Conservation (phyloP, 2,888 invertebrate genomes). For the Standfussiana lucernea region DNA sequence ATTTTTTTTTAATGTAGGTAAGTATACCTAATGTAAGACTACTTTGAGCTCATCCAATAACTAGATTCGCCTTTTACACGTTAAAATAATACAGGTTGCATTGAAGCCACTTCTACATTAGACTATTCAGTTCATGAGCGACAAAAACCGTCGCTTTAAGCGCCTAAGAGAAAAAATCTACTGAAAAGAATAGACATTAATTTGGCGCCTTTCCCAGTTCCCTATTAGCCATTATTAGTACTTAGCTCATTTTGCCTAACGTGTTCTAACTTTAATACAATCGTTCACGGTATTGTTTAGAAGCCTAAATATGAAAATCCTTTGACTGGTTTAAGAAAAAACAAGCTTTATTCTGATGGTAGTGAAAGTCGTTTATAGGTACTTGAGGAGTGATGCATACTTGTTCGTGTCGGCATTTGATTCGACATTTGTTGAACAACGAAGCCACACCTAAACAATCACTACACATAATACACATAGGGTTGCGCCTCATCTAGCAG, state of each 20-base stretch:
- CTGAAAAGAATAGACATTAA: not conserved
- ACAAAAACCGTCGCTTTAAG: not conserved
- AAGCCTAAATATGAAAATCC: not conserved
- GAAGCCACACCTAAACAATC: no score
- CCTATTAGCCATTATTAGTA: constrained; percentile 10
- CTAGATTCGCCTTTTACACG: not conserved
- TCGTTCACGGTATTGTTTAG: not conserved
- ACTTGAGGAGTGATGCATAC: no score
- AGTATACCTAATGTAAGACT: not conserved
- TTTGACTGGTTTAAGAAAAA: not conserved
- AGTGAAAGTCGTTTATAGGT: no score
- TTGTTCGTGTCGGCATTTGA: no score
- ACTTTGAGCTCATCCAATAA: not conserved
- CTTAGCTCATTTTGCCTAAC: not conserved
- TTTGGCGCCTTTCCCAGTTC: constrained; percentile 2
- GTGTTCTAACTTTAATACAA: not conserved
- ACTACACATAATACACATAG: no score
- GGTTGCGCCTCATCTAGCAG: no score
- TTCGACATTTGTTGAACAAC: no score
- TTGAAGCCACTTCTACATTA: not conserved
- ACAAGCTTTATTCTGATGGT: not conserved
- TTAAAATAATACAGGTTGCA: not conserved
- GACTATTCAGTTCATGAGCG: not conserved
- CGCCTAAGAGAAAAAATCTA: not conserved
- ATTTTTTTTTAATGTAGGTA: not conserved